Conservation (phyloP, 2,797 vertebrate species). For the Oreortyx pictus region DNA sequence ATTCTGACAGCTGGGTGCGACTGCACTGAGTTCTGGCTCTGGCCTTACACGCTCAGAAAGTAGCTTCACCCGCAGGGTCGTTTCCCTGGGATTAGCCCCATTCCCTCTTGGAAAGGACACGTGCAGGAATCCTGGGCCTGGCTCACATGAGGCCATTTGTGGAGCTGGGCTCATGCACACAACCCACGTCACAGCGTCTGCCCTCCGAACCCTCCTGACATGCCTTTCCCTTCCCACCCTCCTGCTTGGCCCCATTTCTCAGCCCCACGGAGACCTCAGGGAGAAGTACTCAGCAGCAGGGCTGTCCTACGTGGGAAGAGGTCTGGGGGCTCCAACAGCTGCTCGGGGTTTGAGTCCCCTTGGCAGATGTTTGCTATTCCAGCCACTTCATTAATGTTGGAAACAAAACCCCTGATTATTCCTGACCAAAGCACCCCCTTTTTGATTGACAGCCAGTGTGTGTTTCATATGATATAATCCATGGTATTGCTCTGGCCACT, state of each 20-base stretch:
- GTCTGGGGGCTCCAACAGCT: slow-evolving; percentile 78
- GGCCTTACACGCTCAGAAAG: not conserved
- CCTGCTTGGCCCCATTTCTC: accelerated
- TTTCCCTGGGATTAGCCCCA: not conserved
- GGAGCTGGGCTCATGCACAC: accelerated
- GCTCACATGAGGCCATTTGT: accelerated
- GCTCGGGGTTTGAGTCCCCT: slow-evolving; percentile 74
- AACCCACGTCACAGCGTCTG: not conserved
- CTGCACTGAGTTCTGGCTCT: not conserved
- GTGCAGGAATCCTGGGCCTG: not conserved
- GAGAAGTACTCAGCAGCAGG: not conserved
- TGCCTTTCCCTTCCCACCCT: not conserved
- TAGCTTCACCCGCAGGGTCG: accelerated
- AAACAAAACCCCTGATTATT: slow-evolving; percentile 80
- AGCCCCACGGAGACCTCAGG: not conserved
- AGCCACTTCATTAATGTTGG: slow-evolving; percentile 81
- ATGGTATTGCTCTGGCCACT: not conserved
- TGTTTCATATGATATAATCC: slow-evolving; percentile 60
- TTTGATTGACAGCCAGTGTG: slow-evolving; percentile 80
- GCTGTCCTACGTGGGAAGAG: slow-evolving; percentile 17
- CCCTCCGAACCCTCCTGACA: not conserved
- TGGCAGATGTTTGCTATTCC: slow-evolving; percentile 82
- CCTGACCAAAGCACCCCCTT: slow-evolving; percentile 61
- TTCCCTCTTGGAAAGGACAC: not conserved
- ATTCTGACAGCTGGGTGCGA: accelerated